Conservation (phyloP, 2,888 invertebrate genomes). For the Minunthozetes semirufus region DNA sequence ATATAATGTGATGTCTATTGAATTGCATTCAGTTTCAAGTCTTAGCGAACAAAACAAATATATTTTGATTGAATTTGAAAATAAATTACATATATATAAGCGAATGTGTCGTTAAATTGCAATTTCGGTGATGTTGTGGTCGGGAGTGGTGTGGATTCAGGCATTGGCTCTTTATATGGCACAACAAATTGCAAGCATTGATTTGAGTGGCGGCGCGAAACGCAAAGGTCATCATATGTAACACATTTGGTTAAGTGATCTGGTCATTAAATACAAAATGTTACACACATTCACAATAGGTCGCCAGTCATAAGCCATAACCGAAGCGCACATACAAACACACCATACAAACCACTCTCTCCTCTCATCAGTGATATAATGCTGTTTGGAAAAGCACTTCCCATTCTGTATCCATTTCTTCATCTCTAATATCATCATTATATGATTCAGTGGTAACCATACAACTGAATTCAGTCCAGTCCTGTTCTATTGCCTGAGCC, state of each 20-base stretch:
- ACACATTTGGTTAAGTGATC: constrained; percentile 25
- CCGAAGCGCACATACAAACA: neutral
- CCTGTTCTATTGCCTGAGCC: too few relatives aligned
- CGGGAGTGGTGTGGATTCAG: neutral
- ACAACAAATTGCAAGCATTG: neutral
- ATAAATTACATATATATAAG: constrained; percentile 11
- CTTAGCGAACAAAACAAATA: constrained; percentile 1
- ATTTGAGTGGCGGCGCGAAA: neutral
- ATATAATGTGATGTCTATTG: too few relatives aligned
- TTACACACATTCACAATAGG: neutral
- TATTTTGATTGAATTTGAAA: constrained; percentile 13
- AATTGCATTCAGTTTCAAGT: constrained; percentile 7
- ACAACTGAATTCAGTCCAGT: neutral
- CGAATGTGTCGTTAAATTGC: neutral
- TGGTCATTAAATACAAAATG: constrained; percentile 17
- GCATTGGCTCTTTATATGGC: neutral
- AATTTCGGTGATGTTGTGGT: constrained; percentile 6
- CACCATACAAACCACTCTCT: neutral
- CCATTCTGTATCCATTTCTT: constrained; percentile 10
- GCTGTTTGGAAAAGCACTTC: neutral
- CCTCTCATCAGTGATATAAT: constrained; percentile 6
- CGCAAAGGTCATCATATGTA: constrained; percentile 18
- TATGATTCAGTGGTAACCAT: constrained; percentile 11
- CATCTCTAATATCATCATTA: constrained; percentile 21
- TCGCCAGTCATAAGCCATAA: neutral